phyloP scores from a whole-genome alignment of 2,113 vertebrate species.

The Hypanus sabinus region DNA sequence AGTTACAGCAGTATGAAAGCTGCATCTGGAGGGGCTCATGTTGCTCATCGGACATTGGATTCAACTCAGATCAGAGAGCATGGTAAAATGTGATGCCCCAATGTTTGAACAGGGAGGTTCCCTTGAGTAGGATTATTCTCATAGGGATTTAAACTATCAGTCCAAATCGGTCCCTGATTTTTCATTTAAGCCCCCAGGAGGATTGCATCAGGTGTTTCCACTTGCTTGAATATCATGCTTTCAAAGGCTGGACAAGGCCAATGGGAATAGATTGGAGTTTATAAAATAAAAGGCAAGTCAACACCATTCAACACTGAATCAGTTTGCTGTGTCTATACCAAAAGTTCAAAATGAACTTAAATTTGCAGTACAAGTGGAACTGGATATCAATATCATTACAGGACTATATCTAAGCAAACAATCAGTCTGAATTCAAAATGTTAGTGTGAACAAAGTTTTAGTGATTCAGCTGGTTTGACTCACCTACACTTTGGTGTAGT shows the following conservation, averaged over 20 bases:
- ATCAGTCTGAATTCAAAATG: not conserved
- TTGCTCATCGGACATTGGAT: not conserved
- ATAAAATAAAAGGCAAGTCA: not conserved
- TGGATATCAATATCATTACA: not conserved
- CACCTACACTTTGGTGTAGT: not conserved
- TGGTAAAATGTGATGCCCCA: conserved; percentile 7
- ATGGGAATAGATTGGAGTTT: conserved; percentile 16
- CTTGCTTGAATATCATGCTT: conserved; percentile 11
- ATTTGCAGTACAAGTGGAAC: not conserved
- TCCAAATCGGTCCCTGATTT: conserved; percentile 2
- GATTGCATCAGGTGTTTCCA: conserved; percentile 18
- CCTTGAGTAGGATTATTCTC: not conserved
- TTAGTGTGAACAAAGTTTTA: not conserved
- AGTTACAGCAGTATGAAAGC: conserved; percentile 25
- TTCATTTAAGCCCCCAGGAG: not conserved
- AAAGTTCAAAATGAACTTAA: not conserved
- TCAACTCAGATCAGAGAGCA: not conserved
- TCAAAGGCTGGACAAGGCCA: not conserved
- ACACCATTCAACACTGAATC: not conserved
- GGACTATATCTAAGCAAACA: not conserved
- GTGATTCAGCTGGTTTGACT: not conserved
- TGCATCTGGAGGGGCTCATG: conserved; percentile 4
- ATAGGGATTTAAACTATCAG: not conserved
- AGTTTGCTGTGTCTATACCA: conserved; percentile 17
- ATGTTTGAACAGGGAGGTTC: conserved; percentile 15